Evolutionary conservation across 92 coral and sea anemone species (phyloP).

Genomic region (Epizoanthus illoricatus): DNA sequence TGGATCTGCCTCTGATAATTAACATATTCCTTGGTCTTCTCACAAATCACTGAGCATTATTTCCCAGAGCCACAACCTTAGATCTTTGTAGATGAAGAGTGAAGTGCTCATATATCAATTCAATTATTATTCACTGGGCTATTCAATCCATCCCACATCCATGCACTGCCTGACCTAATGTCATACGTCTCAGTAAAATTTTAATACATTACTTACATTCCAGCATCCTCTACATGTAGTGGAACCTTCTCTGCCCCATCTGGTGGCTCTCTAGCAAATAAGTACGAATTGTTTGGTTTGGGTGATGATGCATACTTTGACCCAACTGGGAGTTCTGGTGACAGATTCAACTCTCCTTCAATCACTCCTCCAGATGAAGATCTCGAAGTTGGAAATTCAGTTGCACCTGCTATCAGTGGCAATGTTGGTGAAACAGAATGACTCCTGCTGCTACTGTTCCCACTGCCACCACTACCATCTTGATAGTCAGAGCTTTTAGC

Average conservation of each 20-base stretch:
- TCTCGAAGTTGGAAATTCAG: constrained; percentile 83
- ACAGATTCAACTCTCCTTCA: constrained; percentile 63
- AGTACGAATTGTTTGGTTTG: constrained; percentile 84
- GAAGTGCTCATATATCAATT: too few species aligned
- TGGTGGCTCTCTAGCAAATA: constrained; percentile 96
- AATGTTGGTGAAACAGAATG: constrained; percentile 85
- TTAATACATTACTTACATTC: constrained; percentile 73
- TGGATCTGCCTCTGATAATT: too few species aligned
- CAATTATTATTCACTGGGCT: too few species aligned
- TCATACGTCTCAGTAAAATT: too few species aligned
- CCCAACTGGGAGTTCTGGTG: constrained; percentile 78
- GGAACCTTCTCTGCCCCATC: constrained; percentile 99
- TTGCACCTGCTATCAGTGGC: constrained; percentile 71
- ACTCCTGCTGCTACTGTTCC: constrained; percentile 74
- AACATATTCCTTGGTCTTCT: too few species aligned
- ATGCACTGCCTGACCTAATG: too few species aligned
- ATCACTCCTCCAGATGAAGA: constrained; percentile 81
- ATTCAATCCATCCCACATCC: not conserved
- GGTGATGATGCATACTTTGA: constrained; percentile 95
- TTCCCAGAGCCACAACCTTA: too few species aligned
- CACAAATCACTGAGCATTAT: too few species aligned
- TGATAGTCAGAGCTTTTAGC: constrained; percentile 71
- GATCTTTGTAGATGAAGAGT: too few species aligned
- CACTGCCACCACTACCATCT: constrained; percentile 68
- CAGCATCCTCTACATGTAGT: constrained; percentile 78